These are phyloP conservation scores for Protophormia terraenovae DNA, from an alignment of 2,888 invertebrate species.

Conservation along the genomic window DNA sequence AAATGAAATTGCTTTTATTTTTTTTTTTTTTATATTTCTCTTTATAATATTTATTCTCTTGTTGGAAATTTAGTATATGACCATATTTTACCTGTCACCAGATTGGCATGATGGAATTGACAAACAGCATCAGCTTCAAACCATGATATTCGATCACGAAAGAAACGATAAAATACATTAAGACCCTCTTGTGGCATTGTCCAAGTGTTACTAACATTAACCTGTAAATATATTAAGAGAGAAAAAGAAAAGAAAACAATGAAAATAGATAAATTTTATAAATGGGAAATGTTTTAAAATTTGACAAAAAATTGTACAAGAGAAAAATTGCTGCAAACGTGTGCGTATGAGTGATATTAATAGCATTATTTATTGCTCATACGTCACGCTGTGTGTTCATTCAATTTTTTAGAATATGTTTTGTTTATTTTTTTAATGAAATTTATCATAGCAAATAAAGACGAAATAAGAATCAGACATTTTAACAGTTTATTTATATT, in stretches of 20 bases:
- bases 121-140: conserved; percentile 92
- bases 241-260: not conserved
- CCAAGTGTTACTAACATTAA: conserved; percentile 92
- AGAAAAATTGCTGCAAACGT: not conserved
- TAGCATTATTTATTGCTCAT: conserved; percentile 11
- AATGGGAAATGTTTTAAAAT: not conserved
- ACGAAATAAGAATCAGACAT: no score
- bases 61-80: conserved; percentile 33
- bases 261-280: not conserved
- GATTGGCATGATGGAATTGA: conserved; percentile 90
- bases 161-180: conserved; percentile 91
- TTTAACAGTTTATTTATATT: no score
- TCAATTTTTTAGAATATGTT: not conserved
- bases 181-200: conserved; percentile 90
- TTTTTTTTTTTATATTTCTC: not conserved
- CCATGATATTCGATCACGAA: conserved; percentile 92
- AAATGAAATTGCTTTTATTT: not conserved
- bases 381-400: not conserved
- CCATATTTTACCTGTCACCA: conserved; percentile 86
- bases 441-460: no score
- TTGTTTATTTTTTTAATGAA: not conserved
- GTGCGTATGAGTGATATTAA: conserved; percentile 38
- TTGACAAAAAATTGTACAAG: not conserved
- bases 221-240: conserved; percentile 82
- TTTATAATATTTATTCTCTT: not conserved